A percentile compares a stretch with the other conserved stretches of the same genome.
These are phyloP conservation scores for Centroberyx gerrardi DNA, from an alignment of 2,797 vertebrate species.

Conservation along the genomic window DNA sequence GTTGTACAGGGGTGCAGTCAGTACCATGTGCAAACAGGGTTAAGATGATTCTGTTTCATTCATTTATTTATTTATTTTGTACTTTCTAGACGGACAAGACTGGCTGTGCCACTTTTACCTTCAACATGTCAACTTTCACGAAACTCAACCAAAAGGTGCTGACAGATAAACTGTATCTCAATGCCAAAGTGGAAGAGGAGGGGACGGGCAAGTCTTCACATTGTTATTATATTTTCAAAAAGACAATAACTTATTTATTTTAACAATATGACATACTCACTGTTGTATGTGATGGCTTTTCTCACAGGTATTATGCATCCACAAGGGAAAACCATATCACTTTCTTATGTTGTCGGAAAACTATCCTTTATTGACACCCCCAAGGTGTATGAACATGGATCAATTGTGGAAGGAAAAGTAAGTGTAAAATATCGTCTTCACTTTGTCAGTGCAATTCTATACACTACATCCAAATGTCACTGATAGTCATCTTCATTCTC, in stretches of 20 bases:
- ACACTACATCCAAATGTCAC: neutral
- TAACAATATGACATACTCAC: no score
- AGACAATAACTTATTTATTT: neutral
- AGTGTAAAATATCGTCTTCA: slow-evolving; percentile 1
- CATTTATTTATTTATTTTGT: neutral
- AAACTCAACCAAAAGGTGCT: neutral
- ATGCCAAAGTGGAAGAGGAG: slow-evolving; percentile 61
- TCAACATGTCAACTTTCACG: slow-evolving; percentile 54
- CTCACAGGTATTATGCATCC: slow-evolving; percentile 41
- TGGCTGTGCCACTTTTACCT: slow-evolving; percentile 63
- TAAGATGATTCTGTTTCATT: no score
- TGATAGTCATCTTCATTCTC: neutral
- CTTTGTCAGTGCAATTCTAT: neutral
- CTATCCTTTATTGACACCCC: slow-evolving; percentile 72
- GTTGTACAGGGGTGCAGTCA: no score
- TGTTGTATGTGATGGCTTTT: neutral
- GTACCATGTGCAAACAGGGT: no score
- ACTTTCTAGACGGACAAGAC: slow-evolving; percentile 46
- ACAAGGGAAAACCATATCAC: neutral
- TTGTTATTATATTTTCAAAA: neutral
- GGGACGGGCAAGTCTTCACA: slow-evolving; percentile 68
- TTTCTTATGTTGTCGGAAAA: slow-evolving; percentile 67
- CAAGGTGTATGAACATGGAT: slow-evolving; percentile 58
- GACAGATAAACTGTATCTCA: slow-evolving; percentile 17
- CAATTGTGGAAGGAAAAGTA: slow-evolving; percentile 74